Evolutionary conservation across 2,113 vertebrate species (phyloP), one percentile per base, ranked within the genome.

Genomic region (Salvelinus namaycush): DNA sequence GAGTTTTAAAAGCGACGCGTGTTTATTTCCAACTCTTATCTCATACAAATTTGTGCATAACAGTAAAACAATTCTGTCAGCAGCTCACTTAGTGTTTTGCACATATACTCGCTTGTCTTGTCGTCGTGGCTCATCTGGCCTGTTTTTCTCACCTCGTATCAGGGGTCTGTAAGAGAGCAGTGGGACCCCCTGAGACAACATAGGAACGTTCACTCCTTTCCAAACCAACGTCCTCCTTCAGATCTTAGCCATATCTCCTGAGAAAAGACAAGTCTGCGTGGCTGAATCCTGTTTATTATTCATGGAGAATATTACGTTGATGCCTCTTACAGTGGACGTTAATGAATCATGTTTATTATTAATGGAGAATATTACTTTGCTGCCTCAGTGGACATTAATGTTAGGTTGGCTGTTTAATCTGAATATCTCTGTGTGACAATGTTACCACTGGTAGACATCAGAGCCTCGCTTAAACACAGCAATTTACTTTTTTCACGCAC

Each of bases 171-270:
- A 12, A 12, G 39, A 44, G 2, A 75, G 60, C 79, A 24, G 44
- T 24, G 68, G 66, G 76, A 26, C 8, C 39, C 39, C 79, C 57
- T 66, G 79, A 75, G 77, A 83, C 29, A 79, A 78, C 27, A 73
- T 64, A 51, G 77, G 66, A 39, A 76, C 72, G 22, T 27, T 71
- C 34, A 18, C 34, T 72, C 14, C 4, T 70, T 54, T 70, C 24
- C 18, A 83, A 79, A 73, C 54, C 49, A 60, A 31, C 66, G 76
- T 84, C 66, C 73, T 68, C 73, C 71, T 26, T 51, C 24, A 59
- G 26, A 34, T 65, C 64, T 68, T 65, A 48, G 31, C 69, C 18
- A 39, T 49, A 75, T 74, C 73, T 76, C 67, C n/a, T 68, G 44
- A 77, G 75, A 75, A 70, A 78, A 74, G 74, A n/a, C 31, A 76